Evolutionary conservation across 2,797 vertebrate species (phyloP).

Genomic region (Schizopygopsis pylzovi): DNA sequence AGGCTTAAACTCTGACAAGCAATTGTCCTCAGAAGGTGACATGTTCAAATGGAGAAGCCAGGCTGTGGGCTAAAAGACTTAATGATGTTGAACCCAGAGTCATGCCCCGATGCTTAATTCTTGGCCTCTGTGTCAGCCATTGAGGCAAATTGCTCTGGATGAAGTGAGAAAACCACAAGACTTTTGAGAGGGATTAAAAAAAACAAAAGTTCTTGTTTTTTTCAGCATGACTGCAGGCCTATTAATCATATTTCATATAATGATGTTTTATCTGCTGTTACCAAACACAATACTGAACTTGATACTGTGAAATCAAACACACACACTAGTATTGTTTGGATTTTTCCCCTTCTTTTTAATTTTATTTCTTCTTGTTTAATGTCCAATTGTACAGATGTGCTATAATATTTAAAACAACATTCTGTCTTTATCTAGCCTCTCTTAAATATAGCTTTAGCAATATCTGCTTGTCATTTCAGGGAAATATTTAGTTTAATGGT

Average conservation of each 20-base stretch:
- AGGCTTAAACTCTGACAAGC: slow-evolving; percentile 63
- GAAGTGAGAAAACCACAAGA: slow-evolving; percentile 59
- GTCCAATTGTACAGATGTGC: background rate
- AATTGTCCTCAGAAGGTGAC: slow-evolving; percentile 65
- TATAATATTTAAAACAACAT: background rate
- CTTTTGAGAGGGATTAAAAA: slow-evolving; percentile 42
- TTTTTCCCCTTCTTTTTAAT: background rate
- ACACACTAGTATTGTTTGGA: background rate
- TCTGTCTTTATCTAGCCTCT: background rate
- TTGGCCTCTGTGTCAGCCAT: slow-evolving; percentile 59
- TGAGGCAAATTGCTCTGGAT: slow-evolving; percentile 60
- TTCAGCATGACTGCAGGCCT: slow-evolving; percentile 14
- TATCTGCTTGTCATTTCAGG: background rate
- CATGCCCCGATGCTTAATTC: slow-evolving; percentile 59
- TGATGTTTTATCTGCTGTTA: slow-evolving; percentile 33
- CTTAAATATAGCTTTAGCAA: background rate
- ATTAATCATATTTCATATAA: slow-evolving; percentile 41
- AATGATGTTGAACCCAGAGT: slow-evolving; percentile 70
- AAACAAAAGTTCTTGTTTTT: slow-evolving; percentile 25
- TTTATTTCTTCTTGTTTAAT: background rate
- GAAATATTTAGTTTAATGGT: background rate
- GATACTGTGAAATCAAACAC: background rate
- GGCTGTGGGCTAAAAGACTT: slow-evolving; percentile 61
- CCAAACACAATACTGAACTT: slow-evolving; percentile 30
- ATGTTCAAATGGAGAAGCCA: slow-evolving; percentile 58